phyloP scores from a whole-genome alignment of 1,140 invertebrate genomes.

The Habropoda laboriosa region DNA sequence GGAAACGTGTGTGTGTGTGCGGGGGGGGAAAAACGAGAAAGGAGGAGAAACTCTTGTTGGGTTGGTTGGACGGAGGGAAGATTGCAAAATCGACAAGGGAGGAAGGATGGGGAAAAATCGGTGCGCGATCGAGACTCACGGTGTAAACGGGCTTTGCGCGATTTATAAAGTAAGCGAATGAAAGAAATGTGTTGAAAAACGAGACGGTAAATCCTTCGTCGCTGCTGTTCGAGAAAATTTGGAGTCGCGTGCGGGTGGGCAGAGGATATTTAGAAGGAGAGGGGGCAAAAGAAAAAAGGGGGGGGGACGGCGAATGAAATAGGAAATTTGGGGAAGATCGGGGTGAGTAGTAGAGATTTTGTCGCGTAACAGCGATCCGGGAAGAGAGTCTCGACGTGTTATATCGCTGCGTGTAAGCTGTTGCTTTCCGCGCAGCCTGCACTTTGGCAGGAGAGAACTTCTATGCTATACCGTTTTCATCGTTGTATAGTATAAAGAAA shows the following conservation, averaged over 20 bases:
- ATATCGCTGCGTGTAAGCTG: constrained; percentile 41
- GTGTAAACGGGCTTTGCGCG: constrained; percentile 57
- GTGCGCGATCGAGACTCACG: constrained; percentile 31
- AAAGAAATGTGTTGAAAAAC: constrained; percentile 19
- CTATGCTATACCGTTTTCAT: constrained; percentile 63
- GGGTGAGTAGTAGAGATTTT: no score
- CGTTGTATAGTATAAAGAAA: constrained; percentile 62
- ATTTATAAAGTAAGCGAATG: constrained; percentile 36
- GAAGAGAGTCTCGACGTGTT: constrained; percentile 24
- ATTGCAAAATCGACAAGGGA: not conserved
- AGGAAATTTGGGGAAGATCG: not conserved
- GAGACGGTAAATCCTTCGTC: constrained; percentile 30
- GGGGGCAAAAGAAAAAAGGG: not conserved
- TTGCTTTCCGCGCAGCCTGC: constrained; percentile 7
- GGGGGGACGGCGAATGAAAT: constrained; percentile 15
- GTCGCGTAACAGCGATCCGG: constrained; percentile 6
- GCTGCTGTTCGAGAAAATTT: constrained; percentile 22
- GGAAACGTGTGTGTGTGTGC: no score
- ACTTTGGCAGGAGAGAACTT: constrained; percentile 54
- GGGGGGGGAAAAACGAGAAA: no score
- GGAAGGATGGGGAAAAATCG: not conserved
- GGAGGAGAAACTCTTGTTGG: not conserved
- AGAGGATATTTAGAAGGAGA: not conserved
- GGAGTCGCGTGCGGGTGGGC: constrained; percentile 12
- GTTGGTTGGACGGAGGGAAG: no score